Evolutionary conservation across 2,113 vertebrate species (phyloP).

Genomic region (Felis catus): DNA sequence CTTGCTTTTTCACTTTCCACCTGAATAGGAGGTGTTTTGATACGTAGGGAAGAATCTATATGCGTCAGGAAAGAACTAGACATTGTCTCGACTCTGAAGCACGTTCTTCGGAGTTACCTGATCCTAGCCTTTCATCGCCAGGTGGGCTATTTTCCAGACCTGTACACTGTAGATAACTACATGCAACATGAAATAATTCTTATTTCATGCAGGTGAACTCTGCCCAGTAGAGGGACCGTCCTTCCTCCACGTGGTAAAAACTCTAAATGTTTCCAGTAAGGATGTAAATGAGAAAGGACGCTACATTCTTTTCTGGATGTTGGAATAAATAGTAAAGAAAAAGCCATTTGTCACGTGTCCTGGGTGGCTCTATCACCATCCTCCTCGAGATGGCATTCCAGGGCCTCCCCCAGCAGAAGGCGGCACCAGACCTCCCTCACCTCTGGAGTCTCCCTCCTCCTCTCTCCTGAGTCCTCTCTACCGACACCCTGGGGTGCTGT

Average conservation of each 20-base stretch:
- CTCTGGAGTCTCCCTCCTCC: background rate
- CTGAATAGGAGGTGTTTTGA: background rate
- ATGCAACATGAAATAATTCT: background rate
- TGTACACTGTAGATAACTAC: background rate
- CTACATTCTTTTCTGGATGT: background rate
- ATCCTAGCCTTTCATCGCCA: background rate
- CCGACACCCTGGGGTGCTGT: background rate
- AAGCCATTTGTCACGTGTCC: background rate
- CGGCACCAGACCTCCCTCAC: background rate
- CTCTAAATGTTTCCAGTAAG: background rate
- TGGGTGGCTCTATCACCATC: background rate
- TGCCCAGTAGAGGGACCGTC: background rate
- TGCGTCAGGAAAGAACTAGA: background rate
- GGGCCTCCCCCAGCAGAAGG: background rate
- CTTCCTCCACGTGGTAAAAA: background rate
- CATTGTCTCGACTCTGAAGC: background rate
- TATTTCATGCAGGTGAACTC: background rate
- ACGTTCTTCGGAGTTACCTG: background rate
- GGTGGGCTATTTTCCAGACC: background rate
- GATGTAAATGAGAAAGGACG: background rate
- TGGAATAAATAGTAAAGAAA: slow-evolving; percentile 8
- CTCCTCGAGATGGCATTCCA: background rate
- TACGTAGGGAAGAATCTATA: background rate
- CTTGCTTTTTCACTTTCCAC: background rate
- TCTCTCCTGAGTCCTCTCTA: background rate